phyloP scores from a whole-genome alignment of 2,888 invertebrate genomes.

The Heliothis peltigera region DNA sequence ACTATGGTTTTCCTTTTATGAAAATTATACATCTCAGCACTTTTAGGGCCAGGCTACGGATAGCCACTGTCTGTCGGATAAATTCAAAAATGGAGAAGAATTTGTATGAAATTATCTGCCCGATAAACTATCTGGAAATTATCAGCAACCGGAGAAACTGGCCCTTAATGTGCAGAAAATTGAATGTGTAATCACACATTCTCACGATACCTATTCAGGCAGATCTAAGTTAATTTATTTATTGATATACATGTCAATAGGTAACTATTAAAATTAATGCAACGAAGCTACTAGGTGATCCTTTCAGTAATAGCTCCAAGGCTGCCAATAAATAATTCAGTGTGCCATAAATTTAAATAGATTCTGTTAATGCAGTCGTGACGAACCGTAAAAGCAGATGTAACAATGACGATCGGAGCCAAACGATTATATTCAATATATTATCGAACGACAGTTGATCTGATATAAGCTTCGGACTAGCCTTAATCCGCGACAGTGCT shows the following conservation, averaged over 20 bases:
- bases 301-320: conserved; percentile 49
- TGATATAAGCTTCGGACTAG: conserved; percentile 35
- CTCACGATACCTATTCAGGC: conserved; percentile 1
- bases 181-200: too few relatives aligned
- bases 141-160: too few relatives aligned
- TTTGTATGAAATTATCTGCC: too few relatives aligned
- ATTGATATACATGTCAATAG: conserved; percentile 23
- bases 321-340: conserved; percentile 51
- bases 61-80: too few relatives aligned
- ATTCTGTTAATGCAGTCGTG: conserved; percentile 62
- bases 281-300: conserved; percentile 39
- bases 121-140: too few relatives aligned
- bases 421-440: conserved; percentile 38
- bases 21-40: too few relatives aligned
- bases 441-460: conserved; percentile 48
- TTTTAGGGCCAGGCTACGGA: too few relatives aligned
- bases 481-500: conserved; percentile 9
- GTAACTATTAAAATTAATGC: conserved; percentile 41
- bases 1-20: too few relatives aligned
- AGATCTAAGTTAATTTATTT: conserved; percentile 1
- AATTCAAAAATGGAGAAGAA: too few relatives aligned
- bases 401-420: conserved; percentile 50
- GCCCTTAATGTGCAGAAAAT: too few relatives aligned
- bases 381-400: conserved; percentile 59
- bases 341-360: conserved; percentile 54